A percentile compares a stretch with the other conserved stretches of the same genome.
Conservation (phyloP, 2,113 vertebrate genomes). For the Diphyllodes magnificus region DNA sequence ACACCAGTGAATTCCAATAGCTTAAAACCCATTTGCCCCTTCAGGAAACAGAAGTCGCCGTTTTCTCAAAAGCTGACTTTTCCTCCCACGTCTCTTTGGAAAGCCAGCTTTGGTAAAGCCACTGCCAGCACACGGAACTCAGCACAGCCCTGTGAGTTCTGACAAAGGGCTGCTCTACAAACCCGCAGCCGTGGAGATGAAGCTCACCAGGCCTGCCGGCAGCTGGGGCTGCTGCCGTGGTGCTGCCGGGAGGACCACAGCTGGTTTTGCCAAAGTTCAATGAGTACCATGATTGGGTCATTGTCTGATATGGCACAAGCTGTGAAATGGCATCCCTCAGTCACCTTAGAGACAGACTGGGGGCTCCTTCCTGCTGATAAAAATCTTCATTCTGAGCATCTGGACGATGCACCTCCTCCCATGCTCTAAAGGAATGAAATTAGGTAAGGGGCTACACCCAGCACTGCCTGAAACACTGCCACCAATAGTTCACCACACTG, state of each 20-base stretch:
- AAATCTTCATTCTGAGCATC: accelerated
- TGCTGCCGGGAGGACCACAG: accelerated
- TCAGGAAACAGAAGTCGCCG: background rate
- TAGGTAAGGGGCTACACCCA: background rate
- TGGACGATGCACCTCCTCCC: no score
- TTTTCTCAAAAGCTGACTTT: background rate
- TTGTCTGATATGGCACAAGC: accelerated
- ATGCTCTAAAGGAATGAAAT: accelerated
- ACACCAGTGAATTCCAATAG: background rate
- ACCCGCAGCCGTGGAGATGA: accelerated
- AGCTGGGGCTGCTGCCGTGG: background rate
- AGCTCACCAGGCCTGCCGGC: accelerated
- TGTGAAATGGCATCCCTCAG: background rate
- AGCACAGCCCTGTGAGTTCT: accelerated
- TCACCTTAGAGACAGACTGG: background rate
- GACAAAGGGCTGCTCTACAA: background rate
- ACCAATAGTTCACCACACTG: accelerated
- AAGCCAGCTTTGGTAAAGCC: background rate
- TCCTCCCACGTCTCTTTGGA: background rate
- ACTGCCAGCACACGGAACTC: accelerated
- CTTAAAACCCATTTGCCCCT: background rate
- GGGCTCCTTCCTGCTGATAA: background rate
- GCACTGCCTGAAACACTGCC: accelerated
- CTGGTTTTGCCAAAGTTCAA: accelerated
- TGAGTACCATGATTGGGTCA: accelerated